Evolutionary conservation across 2,113 vertebrate genomes (phyloP).

Genomic region (Prinia subflava): DNA sequence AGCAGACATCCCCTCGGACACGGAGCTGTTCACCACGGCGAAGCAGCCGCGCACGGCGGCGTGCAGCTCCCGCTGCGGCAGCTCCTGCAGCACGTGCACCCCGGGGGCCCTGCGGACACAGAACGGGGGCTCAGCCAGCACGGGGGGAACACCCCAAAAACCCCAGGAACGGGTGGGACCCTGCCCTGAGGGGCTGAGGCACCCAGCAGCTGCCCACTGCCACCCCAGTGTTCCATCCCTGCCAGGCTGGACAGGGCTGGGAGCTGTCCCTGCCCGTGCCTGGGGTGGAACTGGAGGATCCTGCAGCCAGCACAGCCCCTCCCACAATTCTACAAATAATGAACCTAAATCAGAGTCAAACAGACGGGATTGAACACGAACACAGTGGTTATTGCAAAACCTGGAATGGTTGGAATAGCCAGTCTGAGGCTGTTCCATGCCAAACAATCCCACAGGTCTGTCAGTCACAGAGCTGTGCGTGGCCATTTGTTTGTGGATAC

Average conservation of each 20-base stretch:
- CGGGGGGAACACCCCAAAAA: too few relatives aligned
- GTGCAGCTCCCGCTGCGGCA: constrained; percentile 84
- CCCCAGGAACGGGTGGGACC: too few relatives aligned
- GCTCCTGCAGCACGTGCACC: constrained; percentile 81
- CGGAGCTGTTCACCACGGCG: constrained; percentile 89
- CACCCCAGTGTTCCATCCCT: accelerated
- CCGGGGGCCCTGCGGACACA: constrained; percentile 75
- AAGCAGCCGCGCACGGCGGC: constrained; percentile 67
- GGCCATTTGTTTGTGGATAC: accelerated
- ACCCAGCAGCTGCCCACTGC: not conserved
- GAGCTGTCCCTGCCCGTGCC: not conserved
- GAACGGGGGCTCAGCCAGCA: too few relatives aligned
- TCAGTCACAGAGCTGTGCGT: not conserved
- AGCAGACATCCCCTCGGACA: constrained; percentile 95
- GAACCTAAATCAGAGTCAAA: not conserved
- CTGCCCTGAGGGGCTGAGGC: not conserved
- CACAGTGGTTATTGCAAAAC: not conserved
- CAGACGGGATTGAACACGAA: not conserved
- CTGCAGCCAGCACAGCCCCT: not conserved
- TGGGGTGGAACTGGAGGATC: not conserved
- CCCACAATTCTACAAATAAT: accelerated
- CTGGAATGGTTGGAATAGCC: not conserved
- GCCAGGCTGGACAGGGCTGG: not conserved
- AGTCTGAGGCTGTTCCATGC: not conserved
- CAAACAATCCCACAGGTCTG: not conserved